Conservation (phyloP, 2,888 invertebrate genomes). For the Philereme vetulata region DNA sequence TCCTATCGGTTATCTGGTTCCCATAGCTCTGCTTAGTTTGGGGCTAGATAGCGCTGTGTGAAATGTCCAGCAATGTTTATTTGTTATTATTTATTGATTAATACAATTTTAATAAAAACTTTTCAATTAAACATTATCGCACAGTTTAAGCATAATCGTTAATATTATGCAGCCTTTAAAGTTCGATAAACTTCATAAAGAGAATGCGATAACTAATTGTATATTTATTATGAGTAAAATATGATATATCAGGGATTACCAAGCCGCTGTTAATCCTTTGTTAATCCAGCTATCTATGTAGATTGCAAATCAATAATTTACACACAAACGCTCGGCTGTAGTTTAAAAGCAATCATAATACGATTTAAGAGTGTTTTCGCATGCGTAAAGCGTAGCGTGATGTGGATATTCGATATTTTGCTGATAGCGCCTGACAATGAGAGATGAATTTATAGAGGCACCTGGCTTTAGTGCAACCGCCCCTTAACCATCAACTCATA, state of each 20-base stretch:
- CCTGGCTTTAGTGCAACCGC: slow-evolving; percentile 16
- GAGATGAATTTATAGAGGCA: slow-evolving; percentile 48
- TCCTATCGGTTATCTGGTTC: too few relatives aligned
- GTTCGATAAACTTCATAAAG: neutral
- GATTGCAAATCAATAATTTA: slow-evolving; percentile 61
- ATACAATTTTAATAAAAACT: too few relatives aligned
- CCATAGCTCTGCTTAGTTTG: too few relatives aligned
- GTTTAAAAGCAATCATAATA: slow-evolving; percentile 60
- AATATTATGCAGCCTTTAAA: too few relatives aligned
- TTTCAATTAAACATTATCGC: too few relatives aligned
- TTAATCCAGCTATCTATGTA: slow-evolving; percentile 48
- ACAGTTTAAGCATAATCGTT: too few relatives aligned
- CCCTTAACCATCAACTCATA: slow-evolving; percentile 15
- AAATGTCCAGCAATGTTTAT: too few relatives aligned
- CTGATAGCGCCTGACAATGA: slow-evolving; percentile 60
- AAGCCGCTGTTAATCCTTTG: slow-evolving; percentile 32
- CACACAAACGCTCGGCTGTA: slow-evolving; percentile 52
- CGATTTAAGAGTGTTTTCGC: slow-evolving; percentile 62
- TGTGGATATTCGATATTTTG: slow-evolving; percentile 63
- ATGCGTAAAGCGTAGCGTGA: slow-evolving; percentile 57
- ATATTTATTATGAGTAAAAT: slow-evolving; percentile 25
- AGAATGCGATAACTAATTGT: slow-evolving; percentile 11
- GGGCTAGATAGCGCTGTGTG: too few relatives aligned
- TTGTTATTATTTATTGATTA: too few relatives aligned
- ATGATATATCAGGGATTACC: slow-evolving; percentile 27